Percentiles rank a stretch among this genome's conserved stretches.
Evolutionary conservation across 2,797 vertebrate genomes (phyloP).

Genomic region (Characodon lateralis): DNA sequence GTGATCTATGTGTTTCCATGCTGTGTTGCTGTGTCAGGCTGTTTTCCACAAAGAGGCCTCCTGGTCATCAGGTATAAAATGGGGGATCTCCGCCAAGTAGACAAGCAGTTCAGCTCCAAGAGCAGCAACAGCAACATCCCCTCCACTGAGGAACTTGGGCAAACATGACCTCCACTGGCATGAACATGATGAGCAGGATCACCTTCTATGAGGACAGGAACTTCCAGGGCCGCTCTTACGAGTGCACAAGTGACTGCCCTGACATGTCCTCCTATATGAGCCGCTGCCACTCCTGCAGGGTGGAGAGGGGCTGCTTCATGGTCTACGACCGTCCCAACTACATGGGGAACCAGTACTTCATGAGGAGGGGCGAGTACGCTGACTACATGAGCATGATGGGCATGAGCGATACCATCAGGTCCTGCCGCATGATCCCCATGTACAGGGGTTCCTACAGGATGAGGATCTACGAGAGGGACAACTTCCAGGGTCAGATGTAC

Average conservation of each 20-base stretch:
- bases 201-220: conserved; percentile 59
- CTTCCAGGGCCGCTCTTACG: conserved; percentile 56
- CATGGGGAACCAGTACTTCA: conserved; percentile 66
- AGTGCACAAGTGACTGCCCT: conserved; percentile 49
- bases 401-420: too few species aligned
- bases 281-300: conserved; percentile 57
- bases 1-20: conserved; percentile 41
- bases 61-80: conserved; percentile 53
- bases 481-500: conserved; percentile 50
- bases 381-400: too few species aligned
- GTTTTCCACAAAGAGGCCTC: conserved; percentile 48
- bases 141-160: conserved; percentile 14
- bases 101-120: conserved; percentile 57
- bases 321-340: too few species aligned
- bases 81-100: conserved; percentile 32
- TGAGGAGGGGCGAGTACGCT: conserved; percentile 52
- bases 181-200: conserved; percentile 53
- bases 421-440: conserved; percentile 52
- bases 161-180: conserved; percentile 50
- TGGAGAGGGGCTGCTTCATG: too few species aligned
- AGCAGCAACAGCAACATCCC: conserved; percentile 33
- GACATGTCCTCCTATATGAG: conserved; percentile 64
- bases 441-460: conserved; percentile 54
- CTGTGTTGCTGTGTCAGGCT: conserved; percentile 57
- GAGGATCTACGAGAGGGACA: conserved; percentile 59